A percentile compares a stretch with the other conserved stretches of the same genome.
These are phyloP conservation scores for Cosmorhoe ocellata DNA, from an alignment of 2,888 invertebrate species.

Conservation along the genomic window DNA sequence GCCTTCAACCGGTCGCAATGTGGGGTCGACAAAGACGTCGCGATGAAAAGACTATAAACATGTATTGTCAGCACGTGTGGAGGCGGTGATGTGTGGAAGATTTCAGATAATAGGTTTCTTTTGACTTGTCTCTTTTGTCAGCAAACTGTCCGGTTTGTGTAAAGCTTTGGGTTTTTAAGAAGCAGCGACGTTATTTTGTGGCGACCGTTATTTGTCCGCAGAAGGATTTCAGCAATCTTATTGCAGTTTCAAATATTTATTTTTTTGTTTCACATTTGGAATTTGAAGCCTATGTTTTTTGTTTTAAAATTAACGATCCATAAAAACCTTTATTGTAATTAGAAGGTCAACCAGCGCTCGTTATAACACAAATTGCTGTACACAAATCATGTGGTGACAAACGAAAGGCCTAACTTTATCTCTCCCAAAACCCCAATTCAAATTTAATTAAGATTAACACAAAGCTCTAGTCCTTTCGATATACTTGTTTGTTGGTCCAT, in stretches of 20 bases:
- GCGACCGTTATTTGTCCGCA: too few relatives aligned
- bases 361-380: constrained; percentile 9
- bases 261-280: too few relatives aligned
- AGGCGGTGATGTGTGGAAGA: constrained; percentile 30
- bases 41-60: constrained; percentile 42
- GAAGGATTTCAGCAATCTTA: too few relatives aligned
- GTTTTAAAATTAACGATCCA: not conserved
- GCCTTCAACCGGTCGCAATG: constrained; percentile 49
- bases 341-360: constrained; percentile 5
- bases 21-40: constrained; percentile 45
- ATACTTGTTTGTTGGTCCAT: constrained; percentile 30
- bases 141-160: constrained; percentile 13
- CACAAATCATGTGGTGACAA: constrained; percentile 31
- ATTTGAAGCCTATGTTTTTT: too few relatives aligned
- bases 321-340: not conserved
- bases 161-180: too few relatives aligned
- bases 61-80: constrained; percentile 38
- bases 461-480: constrained; percentile 45
- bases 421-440: constrained; percentile 47
- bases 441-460: constrained; percentile 69
- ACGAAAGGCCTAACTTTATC: constrained; percentile 32
- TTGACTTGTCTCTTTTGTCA: constrained; percentile 21
- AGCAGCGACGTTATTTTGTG: too few relatives aligned
- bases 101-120: constrained; percentile 24
- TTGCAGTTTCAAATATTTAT: too few relatives aligned